Base-by-base conservation (phyloP, 1,140 invertebrate species). In the Phymastichus coffea region DNA sequence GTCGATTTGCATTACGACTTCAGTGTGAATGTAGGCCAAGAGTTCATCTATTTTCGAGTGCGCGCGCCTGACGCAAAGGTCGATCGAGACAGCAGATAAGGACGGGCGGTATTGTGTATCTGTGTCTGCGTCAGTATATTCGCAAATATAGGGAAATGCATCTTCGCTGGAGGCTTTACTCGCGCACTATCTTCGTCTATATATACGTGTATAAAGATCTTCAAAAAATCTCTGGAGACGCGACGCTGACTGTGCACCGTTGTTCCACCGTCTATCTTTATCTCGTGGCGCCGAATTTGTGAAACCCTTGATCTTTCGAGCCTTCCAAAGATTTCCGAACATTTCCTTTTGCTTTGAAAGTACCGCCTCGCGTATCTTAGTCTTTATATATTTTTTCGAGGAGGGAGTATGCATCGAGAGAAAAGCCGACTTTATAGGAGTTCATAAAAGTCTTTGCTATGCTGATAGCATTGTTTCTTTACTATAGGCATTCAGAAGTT, bases 21-120 rank as follows among this genome's bases (percentile, higher is more conserved):
- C 52, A 38, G 48, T 60, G 65, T 62, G 66, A 72, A 77, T 76
- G 71, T 79, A 72, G 75, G 75, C 71, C 76, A 79, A 79, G 72
- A 79, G 76, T 79, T 79, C 76, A 77, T 77, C 70, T 77, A 77
- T 76, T 77, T n/a, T 77, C 68, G 69, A 76, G 75, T 72, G 67
- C 35, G 35, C 22, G 14, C 69, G 69, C 66, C 69, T 71, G 74
- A 77, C 69, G 73, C 73, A 73, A 70, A 71, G 68, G 68, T n/a
- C 67, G 68, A 78, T 77, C 66, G 66, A 68, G 66, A 66, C 63
- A 69, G 53, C 53, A 66, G 64, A 76, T 74, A 75, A 73, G 61
- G 65, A 61, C 35, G 33, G 41, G 43, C 43, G n/a, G n/a, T n/a
- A n/a, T n/a, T n/a, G n/a, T n/a, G n/a, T n/a, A n/a, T n/a, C n/a